Evolutionary conservation across 23 tunicate genomes (phyloP), one percentile per base, ranked within the genome.

Genomic region (Botrylloides violaceus): DNA sequence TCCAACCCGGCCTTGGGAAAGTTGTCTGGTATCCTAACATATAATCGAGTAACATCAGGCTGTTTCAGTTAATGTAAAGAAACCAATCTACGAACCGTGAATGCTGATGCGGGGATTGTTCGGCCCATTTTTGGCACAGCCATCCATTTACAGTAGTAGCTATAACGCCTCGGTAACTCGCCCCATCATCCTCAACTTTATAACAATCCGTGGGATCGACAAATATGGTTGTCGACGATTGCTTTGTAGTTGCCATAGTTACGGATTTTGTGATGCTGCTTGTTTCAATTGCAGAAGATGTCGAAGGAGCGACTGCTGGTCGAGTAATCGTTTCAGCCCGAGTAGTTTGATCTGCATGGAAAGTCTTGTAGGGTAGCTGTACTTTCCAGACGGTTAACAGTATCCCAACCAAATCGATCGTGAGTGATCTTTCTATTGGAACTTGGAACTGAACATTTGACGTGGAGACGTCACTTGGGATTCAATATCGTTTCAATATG

Each of bases 1-100:
- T 12, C 32, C 27, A 88, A 48, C 2, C 77, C 87, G 12, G 87
- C 65, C 36, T 81, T 78, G 1, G 96, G 96, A 43, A 75, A 81
- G 19, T 77, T 72, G 24, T 88, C 79, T 7, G 96, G 79, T 19
- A 82, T 81, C 34, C 96, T 88, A 43, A 43, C 53, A 43, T 15
- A 9, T 43, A 7, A 43, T 43, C 53, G 15, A 43, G 15, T 43
- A 43, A 15, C 53, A 43, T 7, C 15, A 43, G 15, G 15, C 53
- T 43, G 53, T n/a, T n/a, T n/a, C n/a, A n/a, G n/a, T n/a, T n/a
- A n/a, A n/a, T n/a, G n/a, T n/a, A n/a, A n/a, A n/a, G n/a, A n/a
- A n/a, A n/a, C n/a, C n/a, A 47, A 58, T 58, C 3, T 58, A 4
- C 4, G 26, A 23, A 64, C 70, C 70, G 32, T 1, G 0, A 9